Conservation (phyloP, 2,797 vertebrate species). For the Podargus strigoides region DNA sequence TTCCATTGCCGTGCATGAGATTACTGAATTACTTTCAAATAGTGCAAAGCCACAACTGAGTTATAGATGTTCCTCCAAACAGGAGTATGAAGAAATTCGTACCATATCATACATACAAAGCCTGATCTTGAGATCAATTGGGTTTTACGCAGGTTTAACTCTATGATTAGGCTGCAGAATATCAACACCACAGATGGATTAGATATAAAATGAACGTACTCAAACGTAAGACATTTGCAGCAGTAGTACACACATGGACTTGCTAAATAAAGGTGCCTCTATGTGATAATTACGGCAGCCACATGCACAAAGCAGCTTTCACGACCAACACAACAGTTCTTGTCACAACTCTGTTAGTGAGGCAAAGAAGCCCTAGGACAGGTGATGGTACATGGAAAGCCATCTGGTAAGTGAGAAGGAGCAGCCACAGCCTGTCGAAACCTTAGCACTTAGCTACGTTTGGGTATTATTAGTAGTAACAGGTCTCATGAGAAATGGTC, state of each 20-base stretch:
- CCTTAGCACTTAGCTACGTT: no score
- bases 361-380: background rate
- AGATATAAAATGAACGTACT: background rate
- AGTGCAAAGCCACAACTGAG: background rate
- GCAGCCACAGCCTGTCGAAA: background rate
- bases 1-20: background rate
- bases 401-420: background rate
- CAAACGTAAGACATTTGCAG: background rate
- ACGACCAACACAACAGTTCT: background rate
- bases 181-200: background rate
- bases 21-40: background rate
- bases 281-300: background rate
- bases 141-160: background rate
- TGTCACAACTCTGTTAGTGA: slow-evolving; percentile 14
- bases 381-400: background rate
- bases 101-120: background rate
- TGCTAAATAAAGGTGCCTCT: background rate
- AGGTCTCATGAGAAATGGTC: background rate
- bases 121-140: background rate
- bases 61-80: background rate
- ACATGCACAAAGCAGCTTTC: background rate
- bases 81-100: background rate
- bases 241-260: background rate
- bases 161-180: background rate
- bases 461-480: background rate